Base-by-base conservation (phyloP, 2,797 vertebrate genomes). In the Oceanodroma leucorhoa region DNA sequence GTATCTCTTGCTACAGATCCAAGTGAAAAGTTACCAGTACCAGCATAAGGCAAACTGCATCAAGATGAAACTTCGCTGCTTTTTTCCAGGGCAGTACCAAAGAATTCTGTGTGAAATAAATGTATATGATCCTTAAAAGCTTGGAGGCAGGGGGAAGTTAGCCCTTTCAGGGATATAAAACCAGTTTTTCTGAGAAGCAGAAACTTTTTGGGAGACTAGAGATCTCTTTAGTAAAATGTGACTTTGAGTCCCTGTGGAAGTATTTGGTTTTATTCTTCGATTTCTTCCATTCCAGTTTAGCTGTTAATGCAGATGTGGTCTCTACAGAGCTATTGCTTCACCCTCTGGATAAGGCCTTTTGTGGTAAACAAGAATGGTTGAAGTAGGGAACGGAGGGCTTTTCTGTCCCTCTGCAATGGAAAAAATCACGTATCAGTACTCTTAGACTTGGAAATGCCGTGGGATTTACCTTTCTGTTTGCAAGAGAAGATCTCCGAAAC, bases 101-200 rank as follows among this genome's bases (percentile, higher is more conserved):
- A 97, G 97, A 97, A 91, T 94, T 93, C 55, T 65, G n/a, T 90
- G 75, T 95, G 55, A 89, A 93, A 83, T 93, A 94, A 65, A 53
- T 34, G 10, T 91, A 40, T 87, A 12, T 93, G 83, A 92, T 88
- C 45, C 58, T 96, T 92, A 69, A 85, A 83, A 88, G 48, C 69
- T 94, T 95, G 73, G 91, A 95, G 93, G 54, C 61, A 58, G 76
- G 61, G 70, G 55, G 40, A 89, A 50, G 34, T 70, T 87, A 89
- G 75, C 64, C 78, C 55, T 93, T 94, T 87, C 1, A 55, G 90
- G 93, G 91, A 87, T 95, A 62, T 79, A 81, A 82, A 90, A 58
- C 54, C 57, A 53, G 10, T 21, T 79, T 77, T 96, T 94, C 71
- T 90, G 79, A 94, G 77, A 94, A 94, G 77, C 45, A 55, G 71